Conservation (phyloP, 2,888 invertebrate species). For the Gymnocheta viridis region DNA sequence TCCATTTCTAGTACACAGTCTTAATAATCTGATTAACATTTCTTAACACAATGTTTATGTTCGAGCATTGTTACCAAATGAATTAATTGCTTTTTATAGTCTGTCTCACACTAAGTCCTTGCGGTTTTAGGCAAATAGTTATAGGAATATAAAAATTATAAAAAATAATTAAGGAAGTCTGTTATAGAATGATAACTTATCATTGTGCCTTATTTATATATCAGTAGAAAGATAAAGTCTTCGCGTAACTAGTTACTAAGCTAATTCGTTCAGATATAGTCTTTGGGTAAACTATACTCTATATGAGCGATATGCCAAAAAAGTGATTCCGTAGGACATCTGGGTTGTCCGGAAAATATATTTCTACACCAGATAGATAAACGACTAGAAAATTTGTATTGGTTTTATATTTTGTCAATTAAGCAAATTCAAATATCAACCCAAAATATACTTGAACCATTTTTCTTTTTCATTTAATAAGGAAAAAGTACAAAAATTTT, state of each 20-base stretch:
- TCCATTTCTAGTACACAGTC: slow-evolving; percentile 13
- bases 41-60: slow-evolving; percentile 30
- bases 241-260: too few species aligned
- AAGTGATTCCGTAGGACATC: too few species aligned
- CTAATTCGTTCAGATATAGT: too few species aligned
- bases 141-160: not conserved
- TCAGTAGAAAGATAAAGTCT: too few species aligned
- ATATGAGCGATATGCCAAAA: too few species aligned
- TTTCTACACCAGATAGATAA: too few species aligned
- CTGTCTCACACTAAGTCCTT: not conserved
- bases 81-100: not conserved
- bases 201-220: too few species aligned
- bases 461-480: not conserved
- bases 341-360: too few species aligned
- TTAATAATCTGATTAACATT: slow-evolving; percentile 50
- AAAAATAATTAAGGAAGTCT: too few species aligned
- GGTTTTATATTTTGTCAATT: not conserved
- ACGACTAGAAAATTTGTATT: not conserved
- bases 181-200: too few species aligned
- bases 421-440: not conserved
- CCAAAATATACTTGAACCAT: not conserved
- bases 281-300: too few species aligned
- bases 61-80: slow-evolving; percentile 16
- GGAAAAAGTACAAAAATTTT: not conserved
- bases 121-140: not conserved